These are phyloP conservation scores for Salvelinus fontinalis DNA, from an alignment of 2,113 vertebrate species.

Conservation along the genomic window DNA sequence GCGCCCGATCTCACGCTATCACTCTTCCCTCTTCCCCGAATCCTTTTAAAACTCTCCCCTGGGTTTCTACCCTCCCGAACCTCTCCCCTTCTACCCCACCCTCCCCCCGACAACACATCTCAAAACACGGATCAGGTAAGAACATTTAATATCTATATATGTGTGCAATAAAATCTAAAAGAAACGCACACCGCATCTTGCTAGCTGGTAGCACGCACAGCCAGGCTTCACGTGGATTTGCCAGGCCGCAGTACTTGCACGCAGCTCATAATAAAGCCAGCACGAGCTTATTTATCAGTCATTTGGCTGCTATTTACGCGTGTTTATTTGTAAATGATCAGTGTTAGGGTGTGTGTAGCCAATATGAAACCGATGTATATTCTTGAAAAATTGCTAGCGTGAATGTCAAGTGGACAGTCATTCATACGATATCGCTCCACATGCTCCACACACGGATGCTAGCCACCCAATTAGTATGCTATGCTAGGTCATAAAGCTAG, in stretches of 20 bases:
- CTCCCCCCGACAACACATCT: constrained; percentile 65
- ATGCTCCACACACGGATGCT: neutral
- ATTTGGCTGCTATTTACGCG: neutral
- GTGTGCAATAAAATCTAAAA: constrained; percentile 49
- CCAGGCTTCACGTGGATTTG: neutral
- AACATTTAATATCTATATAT: constrained; percentile 1
- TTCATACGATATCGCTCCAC: neutral
- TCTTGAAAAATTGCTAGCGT: neutral
- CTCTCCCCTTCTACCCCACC: constrained; percentile 81
- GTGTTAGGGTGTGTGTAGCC: neutral
- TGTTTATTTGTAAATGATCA: too few relatives aligned
- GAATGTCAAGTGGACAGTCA: neutral
- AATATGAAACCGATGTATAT: neutral
- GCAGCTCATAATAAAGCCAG: constrained; percentile 35
- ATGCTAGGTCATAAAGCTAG: constrained; percentile 2
- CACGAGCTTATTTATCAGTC: neutral
- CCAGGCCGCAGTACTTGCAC: constrained; percentile 43
- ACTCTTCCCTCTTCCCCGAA: constrained; percentile 82
- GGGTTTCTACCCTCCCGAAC: constrained; percentile 80
- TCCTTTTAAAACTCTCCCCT: constrained; percentile 81
- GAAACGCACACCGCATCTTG: constrained; percentile 50
- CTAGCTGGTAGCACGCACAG: too few relatives aligned
- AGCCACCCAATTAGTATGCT: neutral
- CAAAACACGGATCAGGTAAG: constrained; percentile 65
- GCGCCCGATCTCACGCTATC: constrained; percentile 68